Conservation (phyloP, 1,140 invertebrate genomes). For the Heliconius himera region DNA sequence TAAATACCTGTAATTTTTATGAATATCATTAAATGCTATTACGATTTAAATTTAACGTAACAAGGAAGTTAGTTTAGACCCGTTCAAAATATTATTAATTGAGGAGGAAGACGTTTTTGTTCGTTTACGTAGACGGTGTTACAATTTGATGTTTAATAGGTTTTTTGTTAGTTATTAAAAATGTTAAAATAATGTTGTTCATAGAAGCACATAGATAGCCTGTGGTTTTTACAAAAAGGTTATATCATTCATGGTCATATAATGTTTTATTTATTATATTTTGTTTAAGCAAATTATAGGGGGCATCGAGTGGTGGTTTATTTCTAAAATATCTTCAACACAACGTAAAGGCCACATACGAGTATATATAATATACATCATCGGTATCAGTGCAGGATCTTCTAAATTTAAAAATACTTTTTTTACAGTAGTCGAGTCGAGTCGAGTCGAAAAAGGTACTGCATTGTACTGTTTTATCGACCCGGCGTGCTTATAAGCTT, state of each 20-base stretch:
- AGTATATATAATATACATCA: too few species aligned
- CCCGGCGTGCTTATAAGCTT: too few species aligned
- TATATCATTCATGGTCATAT: neutral
- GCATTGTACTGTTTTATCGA: too few species aligned
- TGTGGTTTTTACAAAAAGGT: neutral
- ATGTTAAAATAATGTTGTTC: constrained; percentile 10
- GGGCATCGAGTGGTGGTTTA: too few species aligned
- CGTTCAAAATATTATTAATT: constrained; percentile 18
- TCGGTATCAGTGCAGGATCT: too few species aligned
- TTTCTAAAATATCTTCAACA: too few species aligned
- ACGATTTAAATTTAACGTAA: constrained; percentile 19
- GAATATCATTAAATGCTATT: constrained; percentile 22
- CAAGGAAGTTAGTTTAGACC: constrained; percentile 27
- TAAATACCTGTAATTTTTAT: constrained; percentile 26
- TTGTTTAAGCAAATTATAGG: too few species aligned
- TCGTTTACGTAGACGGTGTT: neutral
- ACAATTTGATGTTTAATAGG: neutral
- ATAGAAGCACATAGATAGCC: neutral
- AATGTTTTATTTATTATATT: neutral
- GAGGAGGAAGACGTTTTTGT: constrained; percentile 11
- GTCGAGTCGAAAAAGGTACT: too few species aligned
- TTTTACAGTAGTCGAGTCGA: too few species aligned
- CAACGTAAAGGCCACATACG: too few species aligned
- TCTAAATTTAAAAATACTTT: too few species aligned
- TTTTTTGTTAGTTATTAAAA: neutral